Percentiles rank a stretch among this genome's conserved stretches.
Conservation (phyloP, 2,797 vertebrate species). For the Enteromius afrohamiltoni region DNA sequence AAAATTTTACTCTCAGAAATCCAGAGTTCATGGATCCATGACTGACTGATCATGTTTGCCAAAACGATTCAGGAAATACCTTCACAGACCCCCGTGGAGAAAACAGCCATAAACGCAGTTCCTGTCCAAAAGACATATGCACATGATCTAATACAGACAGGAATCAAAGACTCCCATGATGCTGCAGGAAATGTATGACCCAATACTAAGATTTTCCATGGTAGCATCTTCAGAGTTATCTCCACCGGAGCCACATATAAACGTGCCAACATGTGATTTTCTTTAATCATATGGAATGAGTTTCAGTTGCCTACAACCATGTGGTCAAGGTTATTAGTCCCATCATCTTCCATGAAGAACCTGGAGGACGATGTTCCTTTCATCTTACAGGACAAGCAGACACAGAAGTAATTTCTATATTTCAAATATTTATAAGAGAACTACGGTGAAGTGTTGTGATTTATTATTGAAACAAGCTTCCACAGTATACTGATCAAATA, state of each 20-base stretch:
- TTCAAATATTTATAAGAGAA: neutral
- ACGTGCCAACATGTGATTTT: neutral
- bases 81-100: slow-evolving; percentile 32
- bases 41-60: slow-evolving; percentile 43
- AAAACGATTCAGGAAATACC: slow-evolving; percentile 35
- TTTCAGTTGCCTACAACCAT: slow-evolving; percentile 29
- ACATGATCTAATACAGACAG: slow-evolving; percentile 15
- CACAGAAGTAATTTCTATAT: neutral
- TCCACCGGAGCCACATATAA: neutral
- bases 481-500: neutral
- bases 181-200: neutral
- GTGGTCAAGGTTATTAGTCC: slow-evolving; percentile 27
- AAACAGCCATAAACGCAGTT: neutral
- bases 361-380: slow-evolving; percentile 23
- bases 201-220: slow-evolving; percentile 30
- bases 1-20: slow-evolving; percentile 44
- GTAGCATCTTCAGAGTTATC: slow-evolving; percentile 38
- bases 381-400: slow-evolving; percentile 14
- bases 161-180: slow-evolving; percentile 21
- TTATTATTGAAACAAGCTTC: neutral
- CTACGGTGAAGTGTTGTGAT: neutral
- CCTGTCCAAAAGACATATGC: slow-evolving; percentile 18
- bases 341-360: slow-evolving; percentile 2
- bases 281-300: slow-evolving; percentile 34
- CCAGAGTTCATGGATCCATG: slow-evolving; percentile 38